Conservation (phyloP, 2,888 invertebrate species). For the Myopa testacea region DNA sequence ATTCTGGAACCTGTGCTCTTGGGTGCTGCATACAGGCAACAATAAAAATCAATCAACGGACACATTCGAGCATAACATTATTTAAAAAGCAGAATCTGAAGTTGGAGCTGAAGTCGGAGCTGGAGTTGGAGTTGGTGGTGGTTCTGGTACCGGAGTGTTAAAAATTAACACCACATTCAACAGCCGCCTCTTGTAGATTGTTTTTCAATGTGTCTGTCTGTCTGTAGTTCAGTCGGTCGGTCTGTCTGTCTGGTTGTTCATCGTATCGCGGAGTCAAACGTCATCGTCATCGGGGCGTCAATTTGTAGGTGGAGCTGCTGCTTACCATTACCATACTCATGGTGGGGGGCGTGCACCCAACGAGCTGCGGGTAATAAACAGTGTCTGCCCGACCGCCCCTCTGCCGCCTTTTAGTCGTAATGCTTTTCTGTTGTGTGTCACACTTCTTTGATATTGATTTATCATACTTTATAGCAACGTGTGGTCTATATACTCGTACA, state of each 20-base stretch:
- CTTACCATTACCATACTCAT: background rate
- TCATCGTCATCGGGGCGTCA: background rate
- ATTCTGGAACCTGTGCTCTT: background rate
- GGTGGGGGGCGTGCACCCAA: background rate
- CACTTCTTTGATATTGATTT: conserved; percentile 49
- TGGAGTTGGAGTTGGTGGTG: background rate
- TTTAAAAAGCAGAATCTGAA: no score
- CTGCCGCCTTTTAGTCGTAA: background rate
- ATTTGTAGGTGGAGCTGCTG: conserved; percentile 28
- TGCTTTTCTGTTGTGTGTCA: background rate
- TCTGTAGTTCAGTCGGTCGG: background rate
- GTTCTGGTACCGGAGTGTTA: conserved; percentile 14
- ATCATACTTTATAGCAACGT: conserved; percentile 46
- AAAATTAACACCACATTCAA: conserved; percentile 36
- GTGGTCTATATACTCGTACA: background rate
- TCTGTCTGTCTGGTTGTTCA: background rate
- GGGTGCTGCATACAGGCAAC: conserved; percentile 17
- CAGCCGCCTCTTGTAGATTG: background rate
- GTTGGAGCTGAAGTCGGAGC: background rate
- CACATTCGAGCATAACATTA: conserved; percentile 11
- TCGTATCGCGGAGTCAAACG: background rate
- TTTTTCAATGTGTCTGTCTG: background rate
- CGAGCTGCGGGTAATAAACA: background rate
- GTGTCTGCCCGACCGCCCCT: background rate
- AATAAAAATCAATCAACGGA: conserved; percentile 40